Evolutionary conservation across 2,797 vertebrate species (phyloP), one percentile per base, ranked within the genome.

Genomic region (Oryzias dopingdopingensis): DNA sequence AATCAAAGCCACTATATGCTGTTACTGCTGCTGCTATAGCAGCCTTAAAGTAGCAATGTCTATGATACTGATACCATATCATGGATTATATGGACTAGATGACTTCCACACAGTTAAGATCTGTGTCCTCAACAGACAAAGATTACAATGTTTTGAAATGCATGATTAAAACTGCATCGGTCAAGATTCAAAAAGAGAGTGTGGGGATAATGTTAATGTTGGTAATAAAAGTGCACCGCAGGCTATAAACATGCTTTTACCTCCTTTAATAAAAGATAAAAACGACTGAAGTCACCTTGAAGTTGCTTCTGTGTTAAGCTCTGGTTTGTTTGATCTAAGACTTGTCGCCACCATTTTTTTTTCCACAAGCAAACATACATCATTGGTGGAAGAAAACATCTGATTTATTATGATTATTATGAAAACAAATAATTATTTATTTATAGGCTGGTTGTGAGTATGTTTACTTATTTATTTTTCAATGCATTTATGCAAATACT

Each of bases 1-100:
- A 37, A 12, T 37, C 32, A 37, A 12, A 37, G 0, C 3, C 10
- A 12, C 32, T 26, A 3, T 32, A 10, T 32, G 10, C 54, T 66
- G 16, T 47, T 50, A 59, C 13, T 51, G 10, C 42, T 17, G 5
- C 32, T 18, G 56, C 14, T 26, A n/a, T 70, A 29, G 5, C 42
- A 60, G 7, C 62, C 50, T 55, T 23, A 54, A 64, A 17, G 47
- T 54, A 17, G 32, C 41, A 50, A 47, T n/a, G n/a, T 54, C 45
- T 32, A 57, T 12, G 10, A 37, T 37, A 37, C 32, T 12, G 4
- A 12, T 3, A 37, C 32, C 32, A 37, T 65, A 32, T 70, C 54
- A 62, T 50, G 62, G 59, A 80, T 86, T 56, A 69, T 26, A 55
- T 49, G 65, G 42, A 59, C 46, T 55, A 40, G 26, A 26, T 26